Conservation (phyloP, 64 coral and sea anemone species). For the Pocillopora damicornis region DNA sequence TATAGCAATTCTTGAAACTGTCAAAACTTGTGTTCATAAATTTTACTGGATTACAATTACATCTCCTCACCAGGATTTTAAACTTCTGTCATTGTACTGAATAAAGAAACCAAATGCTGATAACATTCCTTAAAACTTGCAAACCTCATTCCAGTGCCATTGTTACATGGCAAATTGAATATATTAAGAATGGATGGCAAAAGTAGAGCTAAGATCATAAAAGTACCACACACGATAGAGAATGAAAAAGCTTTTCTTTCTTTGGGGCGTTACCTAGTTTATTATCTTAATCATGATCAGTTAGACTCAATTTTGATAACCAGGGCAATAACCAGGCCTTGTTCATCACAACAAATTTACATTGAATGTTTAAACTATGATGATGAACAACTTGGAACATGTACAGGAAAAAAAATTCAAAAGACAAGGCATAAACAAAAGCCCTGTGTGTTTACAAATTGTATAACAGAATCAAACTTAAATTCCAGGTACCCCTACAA, state of each 20-base stretch:
- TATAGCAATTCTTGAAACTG: no score
- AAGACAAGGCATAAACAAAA: background rate
- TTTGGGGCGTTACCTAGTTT: background rate
- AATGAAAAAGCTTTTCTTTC: no score
- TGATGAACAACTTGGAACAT: background rate
- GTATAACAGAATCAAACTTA: no score
- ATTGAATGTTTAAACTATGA: background rate
- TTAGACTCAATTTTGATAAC: background rate
- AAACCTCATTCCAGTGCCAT: background rate
- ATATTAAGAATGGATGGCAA: background rate
- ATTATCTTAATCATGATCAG: background rate
- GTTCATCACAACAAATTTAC: background rate
- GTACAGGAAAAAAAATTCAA: background rate
- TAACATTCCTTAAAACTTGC: no score
- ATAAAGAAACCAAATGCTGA: no score
- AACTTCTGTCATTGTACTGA: no score
- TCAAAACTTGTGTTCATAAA: no score
- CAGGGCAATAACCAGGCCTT: background rate
- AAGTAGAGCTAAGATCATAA: background rate
- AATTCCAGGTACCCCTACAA: background rate
- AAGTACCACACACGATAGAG: background rate
- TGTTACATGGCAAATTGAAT: background rate
- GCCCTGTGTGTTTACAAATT: background rate
- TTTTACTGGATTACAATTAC: no score
- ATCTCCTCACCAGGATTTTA: no score